Evolutionary conservation across 2,113 vertebrate genomes (phyloP).

Genomic region (Macrotus californicus): DNA sequence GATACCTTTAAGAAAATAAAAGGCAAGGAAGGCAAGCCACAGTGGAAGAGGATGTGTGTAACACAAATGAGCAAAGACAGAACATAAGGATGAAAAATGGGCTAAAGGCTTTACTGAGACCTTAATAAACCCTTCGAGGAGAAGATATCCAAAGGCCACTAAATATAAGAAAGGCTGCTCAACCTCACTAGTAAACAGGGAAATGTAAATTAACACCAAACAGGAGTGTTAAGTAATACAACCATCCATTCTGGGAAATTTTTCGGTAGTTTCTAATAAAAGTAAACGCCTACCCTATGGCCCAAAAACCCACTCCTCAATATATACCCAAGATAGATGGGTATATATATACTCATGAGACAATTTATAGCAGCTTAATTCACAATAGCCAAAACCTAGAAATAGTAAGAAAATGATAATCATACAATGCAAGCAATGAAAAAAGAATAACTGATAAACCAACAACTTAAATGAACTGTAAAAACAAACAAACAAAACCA

Average conservation of each 20-base stretch:
- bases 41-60: background rate
- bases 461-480: constrained; percentile 28
- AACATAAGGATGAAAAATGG: background rate
- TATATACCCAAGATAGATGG: background rate
- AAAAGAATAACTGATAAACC: constrained; percentile 15
- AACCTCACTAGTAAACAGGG: background rate
- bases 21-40: background rate
- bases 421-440: background rate
- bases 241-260: constrained; percentile 10
- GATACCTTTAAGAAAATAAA: background rate
- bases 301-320: constrained; percentile 16
- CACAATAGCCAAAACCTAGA: background rate
- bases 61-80: background rate
- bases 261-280: constrained; percentile 20
- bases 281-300: background rate
- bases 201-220: constrained; percentile 47
- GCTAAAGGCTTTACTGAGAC: background rate
- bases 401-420: background rate
- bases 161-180: background rate
- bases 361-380: constrained; percentile 6
- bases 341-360: background rate
- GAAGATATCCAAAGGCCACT: background rate
- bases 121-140: constrained; percentile 15
- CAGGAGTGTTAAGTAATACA: background rate
- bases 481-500: background rate